Conservation (phyloP, 2,113 vertebrate species). For the Hypomesus transpacificus region DNA sequence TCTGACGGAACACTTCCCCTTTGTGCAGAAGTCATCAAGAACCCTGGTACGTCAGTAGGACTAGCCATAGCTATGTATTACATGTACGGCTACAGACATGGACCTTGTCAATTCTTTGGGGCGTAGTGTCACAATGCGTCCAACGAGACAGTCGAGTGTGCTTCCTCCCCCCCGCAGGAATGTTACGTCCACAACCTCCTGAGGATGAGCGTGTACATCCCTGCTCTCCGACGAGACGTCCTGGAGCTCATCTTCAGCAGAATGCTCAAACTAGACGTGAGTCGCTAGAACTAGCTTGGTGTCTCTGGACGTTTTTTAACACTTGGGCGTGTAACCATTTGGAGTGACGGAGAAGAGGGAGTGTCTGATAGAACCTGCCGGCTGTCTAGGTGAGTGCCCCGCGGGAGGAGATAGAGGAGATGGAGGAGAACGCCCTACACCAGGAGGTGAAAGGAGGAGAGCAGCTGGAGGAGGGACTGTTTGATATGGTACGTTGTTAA, state of each 20-base stretch:
- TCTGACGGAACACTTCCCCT: constrained; percentile 87
- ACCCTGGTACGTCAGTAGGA: constrained; percentile 68
- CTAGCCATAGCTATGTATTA: too few species aligned
- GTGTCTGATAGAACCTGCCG: too few species aligned
- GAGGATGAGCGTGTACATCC: constrained; percentile 81
- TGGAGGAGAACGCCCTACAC: constrained; percentile 71
- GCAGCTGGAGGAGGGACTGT: constrained; percentile 77
- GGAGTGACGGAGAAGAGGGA: too few species aligned
- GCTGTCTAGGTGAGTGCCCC: constrained; percentile 80
- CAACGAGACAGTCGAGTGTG: not conserved
- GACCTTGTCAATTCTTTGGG: too few species aligned
- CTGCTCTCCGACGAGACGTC: constrained; percentile 80
- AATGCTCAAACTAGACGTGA: constrained; percentile 90
- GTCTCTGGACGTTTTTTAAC: not conserved
- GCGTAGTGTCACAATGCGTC: too few species aligned
- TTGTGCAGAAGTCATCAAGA: constrained; percentile 88
- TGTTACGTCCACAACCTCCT: constrained; percentile 95
- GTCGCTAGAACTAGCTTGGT: constrained; percentile 44
- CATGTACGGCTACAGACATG: too few species aligned
- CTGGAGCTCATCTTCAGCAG: constrained; percentile 86
- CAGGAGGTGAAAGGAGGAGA: constrained; percentile 27
- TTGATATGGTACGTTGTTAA: constrained; percentile 81
- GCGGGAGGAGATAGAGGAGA: constrained; percentile 84
- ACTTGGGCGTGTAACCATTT: too few species aligned
- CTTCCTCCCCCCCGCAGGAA: constrained; percentile 71